Percentiles rank a stretch among this genome's conserved stretches.
Conservation (phyloP, 2,113 vertebrate genomes). For the Salvator merianae region DNA sequence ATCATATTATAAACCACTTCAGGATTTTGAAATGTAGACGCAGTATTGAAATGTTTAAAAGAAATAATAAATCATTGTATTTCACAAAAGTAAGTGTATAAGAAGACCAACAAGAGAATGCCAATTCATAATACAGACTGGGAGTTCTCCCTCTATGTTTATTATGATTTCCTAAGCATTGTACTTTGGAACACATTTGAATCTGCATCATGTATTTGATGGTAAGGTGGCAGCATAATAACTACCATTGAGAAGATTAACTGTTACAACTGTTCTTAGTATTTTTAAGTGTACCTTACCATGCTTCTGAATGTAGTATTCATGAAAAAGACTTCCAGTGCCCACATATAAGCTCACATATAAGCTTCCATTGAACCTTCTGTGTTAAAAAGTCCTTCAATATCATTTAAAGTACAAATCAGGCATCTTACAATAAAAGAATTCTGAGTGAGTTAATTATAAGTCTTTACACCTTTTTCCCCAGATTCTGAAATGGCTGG, state of each 20-base stretch:
- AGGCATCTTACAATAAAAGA: accelerated
- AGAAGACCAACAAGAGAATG: background rate
- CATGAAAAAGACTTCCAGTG: background rate
- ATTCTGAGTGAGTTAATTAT: background rate
- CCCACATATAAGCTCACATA: background rate
- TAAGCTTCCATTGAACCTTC: background rate
- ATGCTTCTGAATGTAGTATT: background rate
- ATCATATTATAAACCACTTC: too few species aligned
- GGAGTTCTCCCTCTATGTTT: background rate
- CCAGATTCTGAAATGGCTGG: background rate
- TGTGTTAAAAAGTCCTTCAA: background rate
- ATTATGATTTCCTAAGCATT: accelerated
- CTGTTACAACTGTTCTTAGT: background rate
- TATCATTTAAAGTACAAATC: background rate
- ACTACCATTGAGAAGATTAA: too few species aligned
- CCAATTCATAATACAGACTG: background rate
- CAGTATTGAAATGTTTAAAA: too few species aligned
- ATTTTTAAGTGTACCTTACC: background rate
- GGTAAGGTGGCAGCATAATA: too few species aligned
- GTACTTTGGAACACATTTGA: background rate
- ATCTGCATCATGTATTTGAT: background rate
- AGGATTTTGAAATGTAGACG: too few species aligned
- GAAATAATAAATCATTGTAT: background rate
- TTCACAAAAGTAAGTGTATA: background rate
- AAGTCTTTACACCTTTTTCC: background rate